Evolutionary conservation across 2,888 invertebrate genomes (phyloP).

Genomic region (Phyto melanocephala): DNA sequence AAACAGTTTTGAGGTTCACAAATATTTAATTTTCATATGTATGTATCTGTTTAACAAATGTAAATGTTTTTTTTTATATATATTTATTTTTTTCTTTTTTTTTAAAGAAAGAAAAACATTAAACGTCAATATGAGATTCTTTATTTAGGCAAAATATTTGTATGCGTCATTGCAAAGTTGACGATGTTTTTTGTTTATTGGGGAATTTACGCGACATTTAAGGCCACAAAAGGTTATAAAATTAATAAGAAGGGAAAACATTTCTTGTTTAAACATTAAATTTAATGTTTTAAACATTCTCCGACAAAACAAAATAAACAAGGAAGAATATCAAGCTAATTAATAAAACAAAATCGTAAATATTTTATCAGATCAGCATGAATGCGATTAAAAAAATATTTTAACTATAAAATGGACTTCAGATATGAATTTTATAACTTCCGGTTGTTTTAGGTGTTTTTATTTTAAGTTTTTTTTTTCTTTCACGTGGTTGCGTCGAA

Average conservation of each 20-base stretch:
- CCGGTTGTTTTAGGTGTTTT: neutral
- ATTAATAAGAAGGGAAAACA: neutral
- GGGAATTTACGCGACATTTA: neutral
- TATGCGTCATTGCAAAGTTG: constrained; percentile 5
- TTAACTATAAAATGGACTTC: neutral
- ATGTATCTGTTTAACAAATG: neutral
- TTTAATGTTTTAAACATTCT: neutral
- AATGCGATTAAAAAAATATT: too few species aligned
- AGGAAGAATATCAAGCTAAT: too few species aligned
- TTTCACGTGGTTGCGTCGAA: too few species aligned
- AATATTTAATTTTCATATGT: neutral
- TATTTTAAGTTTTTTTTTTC: too few species aligned
- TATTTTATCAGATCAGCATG: too few species aligned
- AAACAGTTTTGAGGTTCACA: neutral
- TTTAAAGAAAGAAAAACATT: neutral
- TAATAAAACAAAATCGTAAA: too few species aligned
- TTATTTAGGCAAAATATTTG: neutral
- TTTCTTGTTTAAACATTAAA: neutral
- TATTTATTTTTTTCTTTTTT: too few species aligned
- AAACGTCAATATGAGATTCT: neutral
- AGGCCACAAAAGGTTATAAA: constrained; percentile 9
- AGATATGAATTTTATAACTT: neutral
- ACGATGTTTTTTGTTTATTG: neutral
- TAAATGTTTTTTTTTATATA: neutral
- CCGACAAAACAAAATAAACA: too few species aligned